Evolutionary conservation across 2,888 invertebrate genomes (phyloP).

Genomic region (Ryuthela nishihirai): DNA sequence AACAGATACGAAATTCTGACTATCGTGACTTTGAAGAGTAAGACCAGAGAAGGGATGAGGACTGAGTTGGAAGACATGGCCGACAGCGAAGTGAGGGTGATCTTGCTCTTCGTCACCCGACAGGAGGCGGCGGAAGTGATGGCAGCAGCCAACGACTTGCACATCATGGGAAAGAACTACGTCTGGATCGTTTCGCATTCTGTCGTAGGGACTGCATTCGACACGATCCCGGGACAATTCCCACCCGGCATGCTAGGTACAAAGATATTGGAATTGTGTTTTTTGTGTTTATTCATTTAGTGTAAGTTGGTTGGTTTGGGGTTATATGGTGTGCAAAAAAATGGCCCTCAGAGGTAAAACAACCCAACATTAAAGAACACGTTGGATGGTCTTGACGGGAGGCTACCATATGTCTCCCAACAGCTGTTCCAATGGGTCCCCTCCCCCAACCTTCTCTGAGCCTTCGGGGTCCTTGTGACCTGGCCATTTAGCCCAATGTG

Average conservation of each 20-base stretch:
- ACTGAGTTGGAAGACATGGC: slow-evolving; percentile 73
- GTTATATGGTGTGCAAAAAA: too few species aligned
- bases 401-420: too few species aligned
- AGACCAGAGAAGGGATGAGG: slow-evolving; percentile 57
- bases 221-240: slow-evolving; percentile 70
- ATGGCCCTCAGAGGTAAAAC: too few species aligned
- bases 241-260: slow-evolving; percentile 87
- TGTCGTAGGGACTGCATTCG: slow-evolving; percentile 66
- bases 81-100: slow-evolving; percentile 84
- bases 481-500: too few species aligned
- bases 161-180: slow-evolving; percentile 82
- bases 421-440: too few species aligned
- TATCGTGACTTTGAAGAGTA: slow-evolving; percentile 53
- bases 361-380: too few species aligned
- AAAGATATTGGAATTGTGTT: too few species aligned
- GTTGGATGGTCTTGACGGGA: too few species aligned
- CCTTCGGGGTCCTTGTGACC: too few species aligned
- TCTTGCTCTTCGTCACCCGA: slow-evolving; percentile 84
- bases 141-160: slow-evolving; percentile 65
- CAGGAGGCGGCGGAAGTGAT: slow-evolving; percentile 82
- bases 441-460: too few species aligned
- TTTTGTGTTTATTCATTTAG: too few species aligned
- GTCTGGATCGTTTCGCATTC: slow-evolving; percentile 96
- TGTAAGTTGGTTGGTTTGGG: too few species aligned
- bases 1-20: slow-evolving; percentile 81